These are phyloP conservation scores for Nixonia krombeini DNA, from an alignment of 1,140 invertebrate genomes.

Conservation along the genomic window DNA sequence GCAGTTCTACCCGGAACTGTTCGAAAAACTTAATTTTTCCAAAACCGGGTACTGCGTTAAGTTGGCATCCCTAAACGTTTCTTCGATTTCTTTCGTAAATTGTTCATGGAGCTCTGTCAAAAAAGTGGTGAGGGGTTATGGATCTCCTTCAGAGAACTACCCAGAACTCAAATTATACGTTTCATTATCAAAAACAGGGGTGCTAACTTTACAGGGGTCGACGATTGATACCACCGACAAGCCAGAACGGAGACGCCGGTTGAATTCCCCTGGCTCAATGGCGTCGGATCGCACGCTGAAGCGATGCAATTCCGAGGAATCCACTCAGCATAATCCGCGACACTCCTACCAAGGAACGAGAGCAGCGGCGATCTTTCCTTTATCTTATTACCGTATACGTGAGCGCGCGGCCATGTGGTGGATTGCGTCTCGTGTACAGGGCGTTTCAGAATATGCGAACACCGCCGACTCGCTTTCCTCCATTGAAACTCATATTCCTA, in stretches of 20 bases:
- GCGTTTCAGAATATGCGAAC: background rate
- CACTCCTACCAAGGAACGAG: slow-evolving; percentile 7
- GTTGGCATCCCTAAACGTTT: no score
- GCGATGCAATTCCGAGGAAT: slow-evolving; percentile 57
- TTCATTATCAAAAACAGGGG: no score
- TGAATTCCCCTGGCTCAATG: slow-evolving; percentile 20
- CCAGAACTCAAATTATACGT: no score
- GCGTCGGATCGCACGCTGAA: slow-evolving; percentile 11
- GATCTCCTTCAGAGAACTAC: background rate
- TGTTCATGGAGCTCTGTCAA: no score
- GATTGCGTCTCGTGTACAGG: background rate
- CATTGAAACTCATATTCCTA: no score
- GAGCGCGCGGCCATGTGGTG: background rate
- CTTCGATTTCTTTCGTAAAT: no score
- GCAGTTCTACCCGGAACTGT: no score
- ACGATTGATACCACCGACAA: no score
- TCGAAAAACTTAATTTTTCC: no score
- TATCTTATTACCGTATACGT: slow-evolving; percentile 7
- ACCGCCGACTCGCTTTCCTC: no score
- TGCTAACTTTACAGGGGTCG: no score
- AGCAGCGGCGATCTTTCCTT: slow-evolving; percentile 11
- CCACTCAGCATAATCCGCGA: slow-evolving; percentile 46
- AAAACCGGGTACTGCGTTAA: no score
- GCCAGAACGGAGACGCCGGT: slow-evolving; percentile 33
- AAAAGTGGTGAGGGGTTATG: slow-evolving; percentile 20